A percentile compares a stretch with the other conserved stretches of the same genome.
Evolutionary conservation across 2,113 vertebrate species (phyloP).

Genomic region (Psittacara wagleri): DNA sequence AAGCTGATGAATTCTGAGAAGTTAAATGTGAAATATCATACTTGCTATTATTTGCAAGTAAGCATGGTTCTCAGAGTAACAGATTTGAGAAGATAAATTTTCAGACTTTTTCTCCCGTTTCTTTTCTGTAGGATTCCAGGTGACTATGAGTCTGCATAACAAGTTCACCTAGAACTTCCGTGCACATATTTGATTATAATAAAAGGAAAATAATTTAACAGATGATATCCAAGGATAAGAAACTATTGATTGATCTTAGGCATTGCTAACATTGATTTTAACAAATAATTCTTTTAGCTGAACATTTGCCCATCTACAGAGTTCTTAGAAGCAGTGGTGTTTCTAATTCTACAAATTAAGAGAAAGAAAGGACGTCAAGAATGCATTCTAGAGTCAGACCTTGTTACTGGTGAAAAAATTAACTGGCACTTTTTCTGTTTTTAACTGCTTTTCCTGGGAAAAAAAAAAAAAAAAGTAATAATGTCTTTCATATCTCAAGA

Average conservation of each 20-base stretch:
- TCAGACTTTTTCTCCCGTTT: background rate
- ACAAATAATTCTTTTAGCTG: background rate
- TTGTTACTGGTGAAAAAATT: background rate
- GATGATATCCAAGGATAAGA: background rate
- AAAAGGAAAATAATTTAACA: background rate
- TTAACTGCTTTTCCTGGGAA: background rate
- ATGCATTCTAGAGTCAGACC: background rate
- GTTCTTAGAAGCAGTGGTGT: background rate
- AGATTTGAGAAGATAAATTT: background rate
- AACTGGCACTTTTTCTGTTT: background rate
- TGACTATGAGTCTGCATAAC: background rate
- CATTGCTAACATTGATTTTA: background rate
- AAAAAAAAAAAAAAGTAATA: background rate
- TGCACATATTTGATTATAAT: background rate
- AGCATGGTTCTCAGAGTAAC: background rate
- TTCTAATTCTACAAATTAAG: background rate
- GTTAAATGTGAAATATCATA: background rate
- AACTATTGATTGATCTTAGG: background rate
- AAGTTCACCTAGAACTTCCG: background rate
- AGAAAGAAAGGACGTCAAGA: background rate
- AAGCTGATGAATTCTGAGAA: background rate
- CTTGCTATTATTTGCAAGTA: background rate
- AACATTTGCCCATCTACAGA: background rate
- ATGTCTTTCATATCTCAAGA: background rate
- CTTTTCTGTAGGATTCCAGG: background rate